Conservation (phyloP, 2,888 invertebrate species). For the Drosophila eohydei region DNA sequence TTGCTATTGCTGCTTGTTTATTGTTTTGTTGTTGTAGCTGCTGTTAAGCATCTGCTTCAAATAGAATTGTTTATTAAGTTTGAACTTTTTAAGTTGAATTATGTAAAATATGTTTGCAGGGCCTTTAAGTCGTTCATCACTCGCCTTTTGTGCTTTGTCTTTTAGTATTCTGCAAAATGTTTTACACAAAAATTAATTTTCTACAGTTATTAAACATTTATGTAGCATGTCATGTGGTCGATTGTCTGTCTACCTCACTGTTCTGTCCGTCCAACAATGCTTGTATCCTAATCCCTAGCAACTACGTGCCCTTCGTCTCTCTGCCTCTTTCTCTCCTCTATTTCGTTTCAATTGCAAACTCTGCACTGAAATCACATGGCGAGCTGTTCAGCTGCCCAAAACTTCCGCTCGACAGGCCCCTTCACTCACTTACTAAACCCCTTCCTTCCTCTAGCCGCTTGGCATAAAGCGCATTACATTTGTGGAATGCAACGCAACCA, state of each 20-base stretch:
- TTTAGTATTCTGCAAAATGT: constrained; percentile 31
- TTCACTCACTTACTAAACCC: too few species aligned
- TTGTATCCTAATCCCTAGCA: constrained; percentile 60
- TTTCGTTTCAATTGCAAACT: constrained; percentile 40
- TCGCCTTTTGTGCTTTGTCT: constrained; percentile 30
- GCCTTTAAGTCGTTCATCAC: constrained; percentile 4
- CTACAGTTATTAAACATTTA: constrained; percentile 68
- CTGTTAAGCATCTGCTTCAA: constrained; percentile 67
- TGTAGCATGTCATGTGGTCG: constrained; percentile 19
- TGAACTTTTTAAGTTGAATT: constrained; percentile 63
- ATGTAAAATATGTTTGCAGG: constrained; percentile 76
- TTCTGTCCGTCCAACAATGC: constrained; percentile 13
- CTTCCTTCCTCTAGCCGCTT: neutral
- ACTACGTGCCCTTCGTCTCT: constrained; percentile 25
- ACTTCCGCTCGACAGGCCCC: constrained; percentile 43
- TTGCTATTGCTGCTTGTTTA: constrained; percentile 18
- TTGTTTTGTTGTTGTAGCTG: constrained; percentile 27
- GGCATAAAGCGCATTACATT: constrained; percentile 56
- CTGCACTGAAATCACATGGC: constrained; percentile 45
- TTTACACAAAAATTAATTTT: constrained; percentile 67
- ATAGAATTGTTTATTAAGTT: constrained; percentile 78
- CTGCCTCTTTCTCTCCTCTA: neutral
- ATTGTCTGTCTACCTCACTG: constrained; percentile 17
- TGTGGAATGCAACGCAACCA: constrained; percentile 35
- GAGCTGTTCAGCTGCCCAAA: constrained; percentile 35